Percentiles rank a stretch among this genome's conserved stretches.
These are phyloP conservation scores for Cryptoblepharus egeriae DNA, from an alignment of 2,797 vertebrate genomes.

Conservation along the genomic window DNA sequence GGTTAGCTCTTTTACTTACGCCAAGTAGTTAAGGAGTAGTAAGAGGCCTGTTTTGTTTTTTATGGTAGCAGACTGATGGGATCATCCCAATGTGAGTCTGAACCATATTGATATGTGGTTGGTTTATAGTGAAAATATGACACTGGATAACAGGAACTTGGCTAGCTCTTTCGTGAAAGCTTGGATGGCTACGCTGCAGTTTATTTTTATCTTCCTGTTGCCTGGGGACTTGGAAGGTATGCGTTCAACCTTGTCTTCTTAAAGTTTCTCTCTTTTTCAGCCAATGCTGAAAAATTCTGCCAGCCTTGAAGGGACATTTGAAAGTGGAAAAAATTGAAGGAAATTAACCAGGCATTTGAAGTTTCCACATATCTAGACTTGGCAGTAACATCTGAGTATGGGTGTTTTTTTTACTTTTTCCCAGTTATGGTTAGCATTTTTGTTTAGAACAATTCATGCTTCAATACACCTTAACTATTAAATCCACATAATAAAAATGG, in stretches of 20 bases:
- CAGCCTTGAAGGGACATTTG: neutral
- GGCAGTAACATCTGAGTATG: neutral
- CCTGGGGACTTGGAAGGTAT: neutral
- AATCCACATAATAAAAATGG: neutral
- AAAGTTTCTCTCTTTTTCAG: neutral
- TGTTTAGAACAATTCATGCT: neutral
- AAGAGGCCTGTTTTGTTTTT: neutral
- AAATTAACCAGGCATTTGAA: constrained; percentile 1
- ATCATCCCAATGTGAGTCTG: neutral
- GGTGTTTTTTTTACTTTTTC: neutral
- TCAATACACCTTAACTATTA: neutral
- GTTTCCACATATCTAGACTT: neutral
- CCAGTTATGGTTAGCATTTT: neutral
- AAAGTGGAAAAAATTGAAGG: neutral
- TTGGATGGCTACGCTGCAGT: neutral
- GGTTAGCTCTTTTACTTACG: neutral
- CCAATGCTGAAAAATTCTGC: neutral
- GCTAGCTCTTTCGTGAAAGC: neutral
- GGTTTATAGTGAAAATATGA: neutral
- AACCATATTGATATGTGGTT: neutral
- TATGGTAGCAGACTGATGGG: neutral
- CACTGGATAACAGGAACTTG: neutral
- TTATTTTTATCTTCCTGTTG: neutral
- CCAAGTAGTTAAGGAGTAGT: no score
- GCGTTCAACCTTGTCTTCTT: neutral